Percentiles rank a stretch among this genome's conserved stretches.
These are phyloP conservation scores for Nesometra sesokonis DNA, from an alignment of 35 echinoderm and acorn worm genomes.

Conservation along the genomic window DNA sequence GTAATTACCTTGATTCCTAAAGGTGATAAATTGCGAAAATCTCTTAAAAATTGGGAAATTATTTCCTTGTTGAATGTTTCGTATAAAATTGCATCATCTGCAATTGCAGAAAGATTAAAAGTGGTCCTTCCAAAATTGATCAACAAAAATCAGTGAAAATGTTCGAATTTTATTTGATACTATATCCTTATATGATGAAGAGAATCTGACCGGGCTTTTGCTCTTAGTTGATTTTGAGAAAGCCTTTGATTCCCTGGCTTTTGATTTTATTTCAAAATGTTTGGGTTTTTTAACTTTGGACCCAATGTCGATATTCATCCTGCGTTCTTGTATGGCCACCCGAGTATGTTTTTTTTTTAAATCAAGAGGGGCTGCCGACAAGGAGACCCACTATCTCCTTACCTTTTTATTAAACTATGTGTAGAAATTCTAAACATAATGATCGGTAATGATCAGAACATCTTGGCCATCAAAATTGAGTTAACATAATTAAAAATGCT, in stretches of 20 bases:
- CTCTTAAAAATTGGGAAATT: background rate
- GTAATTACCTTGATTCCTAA: background rate
- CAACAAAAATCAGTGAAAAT: too few relatives aligned
- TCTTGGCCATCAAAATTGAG: background rate
- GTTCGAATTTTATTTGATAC: too few relatives aligned
- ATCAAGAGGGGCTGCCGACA: background rate
- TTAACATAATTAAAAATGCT: background rate
- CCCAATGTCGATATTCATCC: too few relatives aligned
- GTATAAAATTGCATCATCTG: too few relatives aligned
- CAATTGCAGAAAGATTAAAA: too few relatives aligned
- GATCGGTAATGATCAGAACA: background rate
- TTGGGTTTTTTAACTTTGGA: too few relatives aligned
- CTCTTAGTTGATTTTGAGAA: too few relatives aligned
- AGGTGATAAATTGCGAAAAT: background rate
- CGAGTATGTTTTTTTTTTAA: background rate
- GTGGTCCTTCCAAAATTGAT: too few relatives aligned
- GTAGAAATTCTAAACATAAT: background rate
- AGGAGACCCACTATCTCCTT: conserved; percentile 2
- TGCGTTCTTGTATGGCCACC: background rate
- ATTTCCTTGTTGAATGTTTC: background rate
- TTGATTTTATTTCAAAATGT: too few relatives aligned
- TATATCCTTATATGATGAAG: too few relatives aligned
- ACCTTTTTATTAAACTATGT: background rate
- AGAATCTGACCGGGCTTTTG: too few relatives aligned
- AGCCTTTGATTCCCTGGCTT: too few relatives aligned